Conservation (phyloP, 2,113 vertebrate genomes). For the Peromyscus maniculatus region DNA sequence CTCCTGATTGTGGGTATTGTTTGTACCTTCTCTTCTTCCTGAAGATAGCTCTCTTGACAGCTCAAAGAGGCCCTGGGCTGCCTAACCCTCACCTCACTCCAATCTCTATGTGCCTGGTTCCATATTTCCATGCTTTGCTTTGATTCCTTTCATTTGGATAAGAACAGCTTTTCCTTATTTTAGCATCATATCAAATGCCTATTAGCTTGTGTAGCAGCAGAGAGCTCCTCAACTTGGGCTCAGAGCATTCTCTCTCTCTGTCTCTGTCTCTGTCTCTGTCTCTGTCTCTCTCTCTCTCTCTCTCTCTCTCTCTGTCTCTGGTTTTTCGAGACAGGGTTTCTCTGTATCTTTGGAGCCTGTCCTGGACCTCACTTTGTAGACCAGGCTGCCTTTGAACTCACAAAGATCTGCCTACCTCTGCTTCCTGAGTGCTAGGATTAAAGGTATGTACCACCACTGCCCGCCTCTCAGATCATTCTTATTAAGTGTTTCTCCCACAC, state of each 20-base stretch:
- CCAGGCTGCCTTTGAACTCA: too few species aligned
- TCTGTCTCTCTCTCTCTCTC: too few species aligned
- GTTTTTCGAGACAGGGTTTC: too few species aligned
- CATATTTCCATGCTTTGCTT: slow-evolving; percentile 43
- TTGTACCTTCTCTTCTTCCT: not conserved
- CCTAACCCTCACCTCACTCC: not conserved
- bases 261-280: too few species aligned
- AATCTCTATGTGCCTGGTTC: not conserved
- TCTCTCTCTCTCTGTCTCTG: too few species aligned
- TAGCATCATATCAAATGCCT: slow-evolving; percentile 21
- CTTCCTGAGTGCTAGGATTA: too few species aligned
- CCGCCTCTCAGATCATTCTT: not conserved
- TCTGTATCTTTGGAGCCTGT: too few species aligned
- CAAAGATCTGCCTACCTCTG: too few species aligned
- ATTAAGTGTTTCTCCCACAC: not conserved
- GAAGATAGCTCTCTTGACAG: not conserved
- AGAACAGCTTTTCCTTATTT: slow-evolving; percentile 17
- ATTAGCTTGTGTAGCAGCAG: not conserved
- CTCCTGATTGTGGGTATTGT: not conserved
- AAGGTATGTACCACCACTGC: too few species aligned
- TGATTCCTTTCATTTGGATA: not conserved
- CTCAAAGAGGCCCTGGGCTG: not conserved
- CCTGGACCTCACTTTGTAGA: too few species aligned
- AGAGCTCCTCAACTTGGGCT: not conserved
- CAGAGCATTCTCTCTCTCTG: not conserved